Conservation (phyloP, 2,888 invertebrate genomes). For the Augiades crinisus region DNA sequence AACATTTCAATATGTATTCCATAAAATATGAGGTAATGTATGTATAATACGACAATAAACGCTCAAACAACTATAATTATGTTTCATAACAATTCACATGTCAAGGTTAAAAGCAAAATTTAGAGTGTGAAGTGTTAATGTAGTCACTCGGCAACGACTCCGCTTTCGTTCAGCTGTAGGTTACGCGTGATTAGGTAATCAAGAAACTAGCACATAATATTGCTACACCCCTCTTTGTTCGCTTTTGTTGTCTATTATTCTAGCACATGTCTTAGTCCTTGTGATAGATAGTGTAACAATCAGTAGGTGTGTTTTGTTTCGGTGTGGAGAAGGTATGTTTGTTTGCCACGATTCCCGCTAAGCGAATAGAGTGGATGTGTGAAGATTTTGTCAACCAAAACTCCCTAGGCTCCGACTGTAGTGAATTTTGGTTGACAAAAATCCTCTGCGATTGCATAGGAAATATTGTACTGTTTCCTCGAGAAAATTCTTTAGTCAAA, state of each 20-base stretch:
- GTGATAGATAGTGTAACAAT: background rate
- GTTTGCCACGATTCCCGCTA: no score
- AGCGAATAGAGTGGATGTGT: no score
- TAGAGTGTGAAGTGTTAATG: conserved; percentile 23
- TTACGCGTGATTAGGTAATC: conserved; percentile 60
- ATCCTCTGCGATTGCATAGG: no score
- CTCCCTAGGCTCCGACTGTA: no score
- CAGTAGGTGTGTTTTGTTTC: background rate
- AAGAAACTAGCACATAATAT: conserved; percentile 57
- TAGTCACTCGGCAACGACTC: conserved; percentile 26
- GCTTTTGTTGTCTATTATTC: conserved; percentile 22
- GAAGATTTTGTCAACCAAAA: no score
- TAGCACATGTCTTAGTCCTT: conserved; percentile 15
- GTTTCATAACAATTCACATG: conserved; percentile 19
- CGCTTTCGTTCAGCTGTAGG: conserved; percentile 44
- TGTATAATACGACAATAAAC: conserved; percentile 8
- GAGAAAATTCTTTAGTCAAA: background rate
- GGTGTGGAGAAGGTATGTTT: background rate
- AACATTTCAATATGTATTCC: conserved; percentile 3
- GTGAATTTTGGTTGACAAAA: no score
- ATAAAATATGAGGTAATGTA: conserved; percentile 12
- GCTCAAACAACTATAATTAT: background rate
- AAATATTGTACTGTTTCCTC: no score
- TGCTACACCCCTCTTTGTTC: conserved; percentile 49
- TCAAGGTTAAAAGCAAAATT: conserved; percentile 30